Conservation (phyloP, 2,888 invertebrate genomes). For the Oasisia sp. region DNA sequence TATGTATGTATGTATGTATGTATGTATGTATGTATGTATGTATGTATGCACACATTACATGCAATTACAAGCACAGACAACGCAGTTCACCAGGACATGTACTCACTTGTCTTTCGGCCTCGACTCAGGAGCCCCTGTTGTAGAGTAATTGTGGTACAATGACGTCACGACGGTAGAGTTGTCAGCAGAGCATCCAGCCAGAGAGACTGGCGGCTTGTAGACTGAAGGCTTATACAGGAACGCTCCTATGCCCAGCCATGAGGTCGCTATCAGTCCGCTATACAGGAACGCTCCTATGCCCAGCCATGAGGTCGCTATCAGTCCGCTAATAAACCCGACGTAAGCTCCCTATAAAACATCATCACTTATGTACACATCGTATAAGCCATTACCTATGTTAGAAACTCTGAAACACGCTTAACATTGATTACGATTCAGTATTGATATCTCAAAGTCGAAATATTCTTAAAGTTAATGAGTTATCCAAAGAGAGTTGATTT, state of each 20-base stretch:
- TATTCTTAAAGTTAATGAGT: too few species aligned
- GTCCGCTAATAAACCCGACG: conserved; percentile 74
- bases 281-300: conserved; percentile 85
- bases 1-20: too few species aligned
- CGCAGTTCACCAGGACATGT: too few species aligned
- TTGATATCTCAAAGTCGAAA: too few species aligned
- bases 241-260: conserved; percentile 88
- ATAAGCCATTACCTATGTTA: too few species aligned
- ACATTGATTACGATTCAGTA: too few species aligned
- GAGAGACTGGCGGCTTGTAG: background rate
- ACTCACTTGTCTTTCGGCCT: background rate
- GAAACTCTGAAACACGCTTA: too few species aligned
- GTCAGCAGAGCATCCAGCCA: conserved; percentile 17
- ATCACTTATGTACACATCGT: too few species aligned
- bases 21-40: too few species aligned
- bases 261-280: conserved; percentile 76
- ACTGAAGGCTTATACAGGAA: conserved; percentile 68
- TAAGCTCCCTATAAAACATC: conserved; percentile 74
- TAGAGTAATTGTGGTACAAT: background rate
- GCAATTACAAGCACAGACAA: background rate
- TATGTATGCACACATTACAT: background rate
- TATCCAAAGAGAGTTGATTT: too few species aligned
- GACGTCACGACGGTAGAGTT: background rate
- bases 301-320: conserved; percentile 81
- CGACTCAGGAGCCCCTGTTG: background rate